A percentile compares a stretch with the other conserved stretches of the same genome.
These are phyloP conservation scores for Lanistes nyassanus DNA, from an alignment of 1,140 invertebrate genomes.

Conservation along the genomic window DNA sequence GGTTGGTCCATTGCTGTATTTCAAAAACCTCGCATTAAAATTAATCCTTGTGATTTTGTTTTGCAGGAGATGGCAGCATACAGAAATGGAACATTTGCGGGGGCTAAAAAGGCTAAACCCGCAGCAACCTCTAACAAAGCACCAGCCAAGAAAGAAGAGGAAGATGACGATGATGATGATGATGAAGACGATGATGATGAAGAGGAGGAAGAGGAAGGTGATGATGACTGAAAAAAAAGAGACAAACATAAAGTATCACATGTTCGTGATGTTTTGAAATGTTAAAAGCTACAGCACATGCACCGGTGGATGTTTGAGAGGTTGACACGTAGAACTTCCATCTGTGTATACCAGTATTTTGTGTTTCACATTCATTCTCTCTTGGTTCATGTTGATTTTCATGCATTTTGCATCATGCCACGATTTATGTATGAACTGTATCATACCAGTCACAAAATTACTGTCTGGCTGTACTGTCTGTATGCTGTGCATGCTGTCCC, in stretches of 20 bases:
- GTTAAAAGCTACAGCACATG: not conserved
- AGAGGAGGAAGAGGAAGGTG: constrained; percentile 58
- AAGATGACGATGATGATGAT: constrained; percentile 44
- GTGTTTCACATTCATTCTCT: not conserved
- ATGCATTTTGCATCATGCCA: no score
- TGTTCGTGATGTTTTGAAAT: not conserved
- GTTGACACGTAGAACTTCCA: not conserved
- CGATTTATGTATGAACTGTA: no score
- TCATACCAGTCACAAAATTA: no score
- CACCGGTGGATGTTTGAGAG: not conserved
- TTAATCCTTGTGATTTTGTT: not conserved
- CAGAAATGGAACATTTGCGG: constrained; percentile 38
- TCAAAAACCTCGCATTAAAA: not conserved
- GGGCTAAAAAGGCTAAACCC: constrained; percentile 33
- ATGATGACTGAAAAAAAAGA: constrained; percentile 45
- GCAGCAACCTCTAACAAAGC: constrained; percentile 9
- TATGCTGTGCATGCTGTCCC: no score
- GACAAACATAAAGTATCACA: not conserved
- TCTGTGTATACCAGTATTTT: not conserved
- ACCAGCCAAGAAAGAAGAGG: constrained; percentile 27
- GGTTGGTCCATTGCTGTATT: not conserved
- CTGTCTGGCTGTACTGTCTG: no score
- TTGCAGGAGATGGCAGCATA: constrained; percentile 52
- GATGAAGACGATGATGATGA: constrained; percentile 56
- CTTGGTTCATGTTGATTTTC: not conserved